Conservation (phyloP, 2,113 vertebrate species). For the Plestiodon gilberti region DNA sequence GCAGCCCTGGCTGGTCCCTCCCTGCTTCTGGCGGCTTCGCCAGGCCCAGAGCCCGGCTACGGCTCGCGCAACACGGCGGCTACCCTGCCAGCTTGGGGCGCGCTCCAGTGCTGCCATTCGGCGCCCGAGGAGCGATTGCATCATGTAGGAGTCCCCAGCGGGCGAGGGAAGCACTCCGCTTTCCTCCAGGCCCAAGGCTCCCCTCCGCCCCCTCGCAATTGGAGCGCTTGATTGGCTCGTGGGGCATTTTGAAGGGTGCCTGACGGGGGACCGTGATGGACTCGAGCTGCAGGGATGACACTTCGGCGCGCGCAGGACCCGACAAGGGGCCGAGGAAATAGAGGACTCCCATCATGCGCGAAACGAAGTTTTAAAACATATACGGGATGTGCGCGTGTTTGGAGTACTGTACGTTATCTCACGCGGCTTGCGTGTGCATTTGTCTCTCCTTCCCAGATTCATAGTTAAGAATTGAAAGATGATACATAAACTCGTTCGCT, state of each 20-base stretch:
- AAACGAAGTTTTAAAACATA: not conserved
- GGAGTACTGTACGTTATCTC: no score
- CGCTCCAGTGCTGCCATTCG: not conserved
- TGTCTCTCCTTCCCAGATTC: not conserved
- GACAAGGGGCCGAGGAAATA: no score
- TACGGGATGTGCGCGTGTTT: no score
- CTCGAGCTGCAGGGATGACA: not conserved
- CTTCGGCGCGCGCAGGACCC: no score
- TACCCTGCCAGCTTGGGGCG: not conserved
- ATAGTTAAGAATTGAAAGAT: not conserved
- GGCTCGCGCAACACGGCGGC: not conserved
- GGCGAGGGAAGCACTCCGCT: not conserved
- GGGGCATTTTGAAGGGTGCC: not conserved
- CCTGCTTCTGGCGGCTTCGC: not conserved
- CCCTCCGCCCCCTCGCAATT: not conserved
- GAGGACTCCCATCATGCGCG: not conserved
- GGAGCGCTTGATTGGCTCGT: not conserved
- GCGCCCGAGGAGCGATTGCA: not conserved
- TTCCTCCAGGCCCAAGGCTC: not conserved
- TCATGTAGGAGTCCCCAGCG: not conserved
- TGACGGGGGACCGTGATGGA: not conserved
- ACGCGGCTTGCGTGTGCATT: no score
- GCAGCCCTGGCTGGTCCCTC: not conserved
- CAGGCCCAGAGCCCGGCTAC: no score
- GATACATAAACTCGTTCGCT: not conserved